Percentiles rank a stretch among this genome's conserved stretches.
These are phyloP conservation scores for Leptonema lineaticorne DNA, from an alignment of 1,140 invertebrate genomes.

Conservation along the genomic window DNA sequence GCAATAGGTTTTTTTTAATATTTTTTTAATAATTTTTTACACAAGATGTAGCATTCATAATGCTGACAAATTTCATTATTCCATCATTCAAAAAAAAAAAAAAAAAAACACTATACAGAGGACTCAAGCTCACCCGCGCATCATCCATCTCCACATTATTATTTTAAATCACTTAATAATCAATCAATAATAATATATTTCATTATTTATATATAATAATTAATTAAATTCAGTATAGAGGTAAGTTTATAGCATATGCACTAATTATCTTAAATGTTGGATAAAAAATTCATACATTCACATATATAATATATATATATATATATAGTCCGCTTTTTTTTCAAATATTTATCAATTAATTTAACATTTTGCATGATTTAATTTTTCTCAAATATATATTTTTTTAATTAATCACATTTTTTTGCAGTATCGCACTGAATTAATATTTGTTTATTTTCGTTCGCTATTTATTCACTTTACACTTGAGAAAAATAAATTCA, in stretches of 20 bases:
- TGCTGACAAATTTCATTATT: slow-evolving; percentile 52
- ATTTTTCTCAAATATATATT: slow-evolving; percentile 16
- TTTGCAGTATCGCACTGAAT: background rate
- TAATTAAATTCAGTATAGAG: slow-evolving; percentile 43
- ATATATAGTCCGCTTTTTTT: slow-evolving; percentile 35
- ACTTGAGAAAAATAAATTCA: background rate
- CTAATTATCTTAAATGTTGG: slow-evolving; percentile 42
- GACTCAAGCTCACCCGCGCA: slow-evolving; percentile 36
- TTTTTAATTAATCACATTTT: background rate
- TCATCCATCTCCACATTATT: slow-evolving; percentile 38
- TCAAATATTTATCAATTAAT: slow-evolving; percentile 37
- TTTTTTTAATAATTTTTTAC: slow-evolving; percentile 59
- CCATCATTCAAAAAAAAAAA: slow-evolving; percentile 42
- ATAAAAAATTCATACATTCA: slow-evolving; percentile 41
- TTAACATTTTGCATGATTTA: slow-evolving; percentile 30
- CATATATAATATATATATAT: slow-evolving; percentile 32
- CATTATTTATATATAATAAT: slow-evolving; percentile 42
- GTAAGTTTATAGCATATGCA: slow-evolving; percentile 43
- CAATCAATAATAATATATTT: slow-evolving; percentile 43
- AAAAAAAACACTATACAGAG: slow-evolving; percentile 42
- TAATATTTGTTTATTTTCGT: background rate
- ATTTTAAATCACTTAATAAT: slow-evolving; percentile 36
- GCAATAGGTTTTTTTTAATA: slow-evolving; percentile 51
- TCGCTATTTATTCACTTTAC: background rate
- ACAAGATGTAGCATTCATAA: slow-evolving; percentile 61